Evolutionary conservation across 2,113 vertebrate genomes (phyloP), one percentile per base, ranked within the genome.

Genomic region (Chauna torquata): DNA sequence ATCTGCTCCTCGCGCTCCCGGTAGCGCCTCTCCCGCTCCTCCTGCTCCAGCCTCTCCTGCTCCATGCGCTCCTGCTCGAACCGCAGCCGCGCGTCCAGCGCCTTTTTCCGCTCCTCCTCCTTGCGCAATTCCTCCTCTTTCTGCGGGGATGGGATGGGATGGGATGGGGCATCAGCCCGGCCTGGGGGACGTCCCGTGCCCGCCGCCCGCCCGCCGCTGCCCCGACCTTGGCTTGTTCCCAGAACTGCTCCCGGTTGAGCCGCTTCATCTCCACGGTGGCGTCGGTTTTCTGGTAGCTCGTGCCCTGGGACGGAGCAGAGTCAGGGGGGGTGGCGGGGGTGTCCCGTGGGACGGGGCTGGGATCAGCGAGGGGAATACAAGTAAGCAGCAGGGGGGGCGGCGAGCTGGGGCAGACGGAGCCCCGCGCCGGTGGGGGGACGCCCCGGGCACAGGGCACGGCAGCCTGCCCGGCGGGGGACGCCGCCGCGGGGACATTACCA

Each of bases 201-300:
- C 58, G 14, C 14, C 0, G 1, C 50, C 50, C 22, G 19, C 8
- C 17, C 30, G 4, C 30, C 34, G 6, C 2, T 0, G 27, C 47
- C 25, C 95, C 66, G 95, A 99, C 99, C 99, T 99, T 99, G 96
- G 99, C 99, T 95, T 99, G 98, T 79, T 99, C 99, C 99, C 99
- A 99, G 91, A 99, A 99, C 92, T 99, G 99, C 98, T 99, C 99
- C 61, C 99, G 98, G 97, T 99, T 99, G 97, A 99, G 98, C 79
- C 99, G 99, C 97, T 99, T 99, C 99, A 99, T 99, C 97, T 99
- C 99, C 94, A 99, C 98, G 47, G 99, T 99, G 18, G 99, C 99
- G 0, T 99, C 99, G 0, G 99, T 99, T 97, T 99, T 99, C 98
- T 99, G 98, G 92, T 99, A 99, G 81, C 98, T 98, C 25, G 99